These are phyloP conservation scores for Polydrusus pterygomalis DNA, from an alignment of 2,888 invertebrate genomes.

Conservation along the genomic window DNA sequence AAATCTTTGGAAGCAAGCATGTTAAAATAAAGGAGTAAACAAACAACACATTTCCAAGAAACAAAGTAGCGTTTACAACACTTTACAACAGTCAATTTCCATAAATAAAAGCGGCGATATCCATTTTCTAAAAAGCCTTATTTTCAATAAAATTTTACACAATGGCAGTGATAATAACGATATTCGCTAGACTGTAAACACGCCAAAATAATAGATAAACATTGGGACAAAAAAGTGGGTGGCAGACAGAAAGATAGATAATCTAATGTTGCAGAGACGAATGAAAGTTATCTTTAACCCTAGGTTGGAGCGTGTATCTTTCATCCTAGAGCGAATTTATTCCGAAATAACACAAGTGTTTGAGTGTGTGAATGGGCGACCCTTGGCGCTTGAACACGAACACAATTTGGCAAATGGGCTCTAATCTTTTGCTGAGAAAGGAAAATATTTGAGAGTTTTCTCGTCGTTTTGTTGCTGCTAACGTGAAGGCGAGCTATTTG, in stretches of 20 bases:
- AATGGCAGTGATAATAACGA: constrained; percentile 29
- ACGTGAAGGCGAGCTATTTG: not conserved
- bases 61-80: constrained; percentile 1
- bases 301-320: constrained; percentile 45
- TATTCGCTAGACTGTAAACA: constrained; percentile 48
- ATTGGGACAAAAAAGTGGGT: constrained; percentile 46
- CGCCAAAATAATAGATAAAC: constrained; percentile 44
- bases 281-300: constrained; percentile 42
- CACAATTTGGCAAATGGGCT: constrained; percentile 50
- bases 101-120: constrained; percentile 12
- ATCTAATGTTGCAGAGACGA: constrained; percentile 44
- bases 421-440: constrained; percentile 47
- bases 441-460: constrained; percentile 39
- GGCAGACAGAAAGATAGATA: constrained; percentile 39
- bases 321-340: constrained; percentile 49
- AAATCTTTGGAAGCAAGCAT: no score
- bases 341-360: constrained; percentile 48
- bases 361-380: constrained; percentile 49
- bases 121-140: constrained; percentile 16
- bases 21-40: not conserved
- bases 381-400: constrained; percentile 46
- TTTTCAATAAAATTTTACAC: constrained; percentile 40
- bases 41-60: not conserved
- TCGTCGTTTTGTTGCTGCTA: not conserved
- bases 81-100: not conserved